Conservation (phyloP, 2,888 invertebrate species). For the Lapara coniferarum region DNA sequence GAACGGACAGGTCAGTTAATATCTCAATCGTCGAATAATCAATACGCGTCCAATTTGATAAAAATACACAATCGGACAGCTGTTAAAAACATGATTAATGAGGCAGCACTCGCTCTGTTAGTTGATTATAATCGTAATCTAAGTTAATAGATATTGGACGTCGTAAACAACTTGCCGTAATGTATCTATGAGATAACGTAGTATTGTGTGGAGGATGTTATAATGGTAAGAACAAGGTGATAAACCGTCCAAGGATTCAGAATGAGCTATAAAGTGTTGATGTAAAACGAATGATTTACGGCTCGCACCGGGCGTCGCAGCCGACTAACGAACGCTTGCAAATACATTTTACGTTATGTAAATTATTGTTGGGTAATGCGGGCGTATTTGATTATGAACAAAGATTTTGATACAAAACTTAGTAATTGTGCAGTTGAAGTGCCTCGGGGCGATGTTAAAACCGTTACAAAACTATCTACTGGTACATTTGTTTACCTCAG, state of each 20-base stretch:
- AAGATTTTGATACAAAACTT: neutral
- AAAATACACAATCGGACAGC: conserved; percentile 36
- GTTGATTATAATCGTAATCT: conserved; percentile 40
- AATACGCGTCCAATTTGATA: conserved; percentile 35
- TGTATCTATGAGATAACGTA: conserved; percentile 39
- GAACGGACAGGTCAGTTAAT: conserved; percentile 93
- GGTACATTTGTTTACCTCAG: conserved; percentile 15
- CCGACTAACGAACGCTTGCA: conserved; percentile 24
- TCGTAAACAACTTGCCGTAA: conserved; percentile 34
- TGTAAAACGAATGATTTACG: conserved; percentile 60
- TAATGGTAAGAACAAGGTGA: conserved; percentile 54
- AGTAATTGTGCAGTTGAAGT: conserved; percentile 1
- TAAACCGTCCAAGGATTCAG: conserved; percentile 51
- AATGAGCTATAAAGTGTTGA: conserved; percentile 65
- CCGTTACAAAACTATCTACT: conserved; percentile 9
- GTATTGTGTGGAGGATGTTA: conserved; percentile 43
- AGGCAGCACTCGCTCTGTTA: conserved; percentile 33
- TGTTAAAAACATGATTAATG: conserved; percentile 44
- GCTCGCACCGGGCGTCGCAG: conserved; percentile 49
- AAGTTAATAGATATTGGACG: conserved; percentile 41
- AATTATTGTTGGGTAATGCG: conserved; percentile 18
- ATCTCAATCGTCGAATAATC: conserved; percentile 35
- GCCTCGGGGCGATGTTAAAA: neutral
- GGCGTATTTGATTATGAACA: conserved; percentile 8
- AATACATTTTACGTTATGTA: conserved; percentile 24